Base-by-base conservation (phyloP, 2,113 vertebrate species). In the Fregata magnificens region DNA sequence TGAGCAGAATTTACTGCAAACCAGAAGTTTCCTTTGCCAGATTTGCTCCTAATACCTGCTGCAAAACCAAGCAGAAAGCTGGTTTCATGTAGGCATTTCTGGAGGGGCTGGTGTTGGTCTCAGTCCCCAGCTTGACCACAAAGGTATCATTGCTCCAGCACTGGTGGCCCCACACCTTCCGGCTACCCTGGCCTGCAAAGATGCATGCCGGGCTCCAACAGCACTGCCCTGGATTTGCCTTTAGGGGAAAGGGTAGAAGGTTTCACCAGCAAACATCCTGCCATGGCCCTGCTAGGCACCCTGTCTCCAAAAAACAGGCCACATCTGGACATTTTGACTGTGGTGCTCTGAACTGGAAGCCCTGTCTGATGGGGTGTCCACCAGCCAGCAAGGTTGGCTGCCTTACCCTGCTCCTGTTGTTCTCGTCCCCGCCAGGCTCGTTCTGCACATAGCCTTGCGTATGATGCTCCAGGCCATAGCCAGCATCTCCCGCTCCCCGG, bases 241-340 rank as follows among this genome's bases (percentile, higher is more conserved):
- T 91, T 47, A 58, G 22, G 17, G 44, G 8, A 82, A 42, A 91
- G n/a, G 26, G 16, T 34, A 71, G n/a, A 79, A 82, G 40, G 32
- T 63, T 70, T 69, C 40, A 44, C 28, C 47, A 55, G 15, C 42
- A 56, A 86, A 73, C 8, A 45, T 34, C 47, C 31, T 56, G 66
- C 32, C 2, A 2, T 42, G 42, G 22, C 24, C 70, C 40, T 0
- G 0, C 42, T 76, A 44, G 63, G 10, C 31, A 76, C 15, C 26
- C 25, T 53, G 25, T 71, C 38, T 89, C 24, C 34, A 67, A 72
- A 69, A 70, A 32, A 8, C 17, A 45, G 58, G 21, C 20, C 47
- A 16, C 38, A 38, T 31, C 67, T 45, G 53, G 49, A 61, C 1
- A 1, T 90, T 50, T 34, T 77, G 28, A 49, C 34, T 82, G 28